Conservation (phyloP, 30 jellyfish, hydroid and myxozoan species). For the Cassiopea andromeda region DNA sequence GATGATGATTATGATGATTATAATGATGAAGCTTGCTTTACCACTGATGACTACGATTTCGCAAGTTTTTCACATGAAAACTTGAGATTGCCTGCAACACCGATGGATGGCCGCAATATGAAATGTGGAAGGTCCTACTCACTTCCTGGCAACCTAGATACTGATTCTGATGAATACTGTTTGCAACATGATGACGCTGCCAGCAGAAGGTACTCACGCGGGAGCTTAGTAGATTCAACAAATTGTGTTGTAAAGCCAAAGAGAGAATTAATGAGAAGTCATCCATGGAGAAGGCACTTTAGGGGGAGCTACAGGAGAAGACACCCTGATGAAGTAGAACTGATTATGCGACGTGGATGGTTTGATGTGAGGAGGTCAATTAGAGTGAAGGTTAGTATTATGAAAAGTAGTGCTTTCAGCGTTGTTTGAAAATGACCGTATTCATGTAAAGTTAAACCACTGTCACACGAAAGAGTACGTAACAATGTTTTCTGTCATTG, state of each 20-base stretch:
- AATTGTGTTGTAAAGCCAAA: constrained; percentile 16
- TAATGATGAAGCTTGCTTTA: not conserved
- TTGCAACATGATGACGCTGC: not conserved
- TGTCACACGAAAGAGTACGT: too few relatives aligned
- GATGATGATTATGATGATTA: constrained; percentile 60
- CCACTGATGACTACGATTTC: constrained; percentile 7
- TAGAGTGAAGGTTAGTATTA: constrained; percentile 39
- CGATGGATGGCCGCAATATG: not conserved
- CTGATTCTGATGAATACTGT: constrained; percentile 28
- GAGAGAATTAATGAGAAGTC: constrained; percentile 29
- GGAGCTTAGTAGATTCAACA: constrained; percentile 25
- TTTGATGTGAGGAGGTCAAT: constrained; percentile 64
- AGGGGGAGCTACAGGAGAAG: constrained; percentile 21
- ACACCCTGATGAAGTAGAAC: constrained; percentile 53
- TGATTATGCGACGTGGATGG: constrained; percentile 64
- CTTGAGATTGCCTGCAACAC: constrained; percentile 66
- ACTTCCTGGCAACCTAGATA: constrained; percentile 57
- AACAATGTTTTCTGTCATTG: too few relatives aligned
- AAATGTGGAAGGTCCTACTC: constrained; percentile 51
- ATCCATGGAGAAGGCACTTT: constrained; percentile 5
- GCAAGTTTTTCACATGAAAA: constrained; percentile 28
- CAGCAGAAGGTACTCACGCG: not conserved
- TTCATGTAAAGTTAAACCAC: too few relatives aligned
- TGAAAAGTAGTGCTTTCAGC: not conserved
- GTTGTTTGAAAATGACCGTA: too few relatives aligned